Evolutionary conservation across 2,113 vertebrate species (phyloP), one percentile per base, ranked within the genome.

Genomic region (Hyla sarda): DNA sequence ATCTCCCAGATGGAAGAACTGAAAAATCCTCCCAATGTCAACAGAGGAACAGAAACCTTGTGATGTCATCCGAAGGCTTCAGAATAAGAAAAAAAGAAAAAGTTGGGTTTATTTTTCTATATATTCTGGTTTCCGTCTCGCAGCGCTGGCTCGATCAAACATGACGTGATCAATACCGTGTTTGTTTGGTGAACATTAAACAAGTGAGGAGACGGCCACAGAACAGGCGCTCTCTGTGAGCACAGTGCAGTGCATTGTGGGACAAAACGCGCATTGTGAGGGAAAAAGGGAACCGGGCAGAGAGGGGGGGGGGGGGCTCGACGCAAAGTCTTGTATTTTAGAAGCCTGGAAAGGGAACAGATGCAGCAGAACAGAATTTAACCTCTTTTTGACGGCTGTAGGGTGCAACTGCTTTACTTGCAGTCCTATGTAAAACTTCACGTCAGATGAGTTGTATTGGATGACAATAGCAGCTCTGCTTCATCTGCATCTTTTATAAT

Each of bases 1-100:
- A 90, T 88, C 90, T 93, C 92, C 92, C 94, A 93, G 94, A 94
- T 94, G 94, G 91, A 89, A 54, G 78, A 32, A 88, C 65, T 79
- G 88, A 92, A 89, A 10, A 50, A 87, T 88, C 88, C 91, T 84
- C 90, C 89, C 82, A 65, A 85, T 87, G 88, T 92, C 93, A 90
- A 91, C 91, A 91, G 89, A 88, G 88, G 69, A 87, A 84, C 77
- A 86, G 82, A 86, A 89, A 48, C 9, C 87, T 89, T 56, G 60
- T 69, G 88, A 86, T 72, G 88, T 87, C 85, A 87, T 87, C 34
- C 11, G 25, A 72, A 58, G 50, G 28, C 84, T 86, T 72, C 30
- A 78, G 67, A 72, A n/a, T n/a, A n/a, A n/a, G n/a, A n/a, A 74
- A 80, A 72, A 79, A 79, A 56, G 62, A 86, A 81, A 79, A 78